Base-by-base conservation (phyloP, 2,113 vertebrate species). In the Chloropsis hardwickii region DNA sequence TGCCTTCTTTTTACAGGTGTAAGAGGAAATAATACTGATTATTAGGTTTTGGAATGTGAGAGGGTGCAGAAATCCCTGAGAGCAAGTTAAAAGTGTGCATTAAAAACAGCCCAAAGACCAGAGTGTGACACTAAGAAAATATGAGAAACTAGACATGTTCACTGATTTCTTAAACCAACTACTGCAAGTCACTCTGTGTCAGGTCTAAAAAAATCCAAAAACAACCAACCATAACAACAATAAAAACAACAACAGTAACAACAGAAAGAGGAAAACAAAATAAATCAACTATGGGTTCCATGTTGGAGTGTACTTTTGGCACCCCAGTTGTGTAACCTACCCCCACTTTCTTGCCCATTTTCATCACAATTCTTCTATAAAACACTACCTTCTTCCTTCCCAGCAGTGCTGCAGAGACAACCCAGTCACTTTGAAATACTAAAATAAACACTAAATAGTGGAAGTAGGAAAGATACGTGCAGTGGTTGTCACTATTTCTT, bases 291-390 rank as follows among this genome's bases (percentile, higher is more conserved):
- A 23, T 9, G 51, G 11, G 9, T 57, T 71, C 48, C 4, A 3
- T 13, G 12, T 17, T 51, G 45, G 31, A 54, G 19, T 0, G 0
- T 21, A 31, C 12, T 69, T 80, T 69, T 37, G 45, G 6, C 29
- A 23, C 10, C 57, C 18, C 6, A 67, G 0, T 40, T 14, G 5
- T 10, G 19, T 29, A 54, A 48, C 11, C 10, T 78, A 17, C 1
- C 12, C 14, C 6, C 0, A 3, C 3, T 42, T 56, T 20, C 15
- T 22, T 40, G 9, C 24, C 62, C 11, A 14, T 42, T 79, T 60
- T 51, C 60, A 24, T n/a, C 27, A 29, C 37, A 56, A 35, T 8
- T 67, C 20, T 5, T 44, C 31, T 12, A 7, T 28, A n/a, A 82
- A 77, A 44, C 8, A 5, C 3, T 6, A 6, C 11, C 2, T 69